Evolutionary conservation across 2,888 invertebrate genomes (phyloP).

Genomic region (Syritta pipiens): DNA sequence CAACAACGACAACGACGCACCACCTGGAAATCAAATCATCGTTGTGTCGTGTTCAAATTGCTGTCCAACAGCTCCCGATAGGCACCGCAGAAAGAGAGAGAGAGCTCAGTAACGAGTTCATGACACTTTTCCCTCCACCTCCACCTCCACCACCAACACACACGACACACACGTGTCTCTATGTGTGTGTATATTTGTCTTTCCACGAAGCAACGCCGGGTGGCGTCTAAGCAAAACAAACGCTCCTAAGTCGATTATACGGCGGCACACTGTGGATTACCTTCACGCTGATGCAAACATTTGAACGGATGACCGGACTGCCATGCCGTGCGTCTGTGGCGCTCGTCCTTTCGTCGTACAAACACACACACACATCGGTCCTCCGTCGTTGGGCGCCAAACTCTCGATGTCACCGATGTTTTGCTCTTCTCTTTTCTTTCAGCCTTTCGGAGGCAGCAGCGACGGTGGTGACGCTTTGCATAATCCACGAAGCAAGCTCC

Average conservation of each 20-base stretch:
- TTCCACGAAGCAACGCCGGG: no score
- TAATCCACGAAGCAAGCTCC: constrained; percentile 46
- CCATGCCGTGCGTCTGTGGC: no score
- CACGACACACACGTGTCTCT: neutral
- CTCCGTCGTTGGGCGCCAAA: constrained; percentile 37
- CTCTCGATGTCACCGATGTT: constrained; percentile 26
- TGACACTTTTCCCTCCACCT: constrained; percentile 10
- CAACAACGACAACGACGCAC: neutral
- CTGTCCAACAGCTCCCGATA: constrained; percentile 3
- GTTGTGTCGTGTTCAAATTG: constrained; percentile 28
- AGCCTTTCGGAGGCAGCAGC: neutral
- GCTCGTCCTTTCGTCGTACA: constrained; percentile 18
- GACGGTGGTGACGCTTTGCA: constrained; percentile 35
- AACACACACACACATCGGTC: no score
- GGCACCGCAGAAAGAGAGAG: constrained; percentile 1
- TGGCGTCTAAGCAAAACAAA: constrained; percentile 49
- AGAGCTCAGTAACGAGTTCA: constrained; percentile 25
- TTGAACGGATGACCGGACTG: constrained; percentile 57
- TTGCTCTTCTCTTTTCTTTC: constrained; percentile 25
- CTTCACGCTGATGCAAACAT: constrained; percentile 62
- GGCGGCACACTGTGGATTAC: constrained; percentile 59
- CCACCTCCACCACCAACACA: neutral
- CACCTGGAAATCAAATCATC: constrained; percentile 46
- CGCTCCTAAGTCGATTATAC: constrained; percentile 54
- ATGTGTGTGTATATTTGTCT: no score